These are phyloP conservation scores for Centropus bengalensis DNA, from an alignment of 2,113 vertebrate species.

Conservation along the genomic window DNA sequence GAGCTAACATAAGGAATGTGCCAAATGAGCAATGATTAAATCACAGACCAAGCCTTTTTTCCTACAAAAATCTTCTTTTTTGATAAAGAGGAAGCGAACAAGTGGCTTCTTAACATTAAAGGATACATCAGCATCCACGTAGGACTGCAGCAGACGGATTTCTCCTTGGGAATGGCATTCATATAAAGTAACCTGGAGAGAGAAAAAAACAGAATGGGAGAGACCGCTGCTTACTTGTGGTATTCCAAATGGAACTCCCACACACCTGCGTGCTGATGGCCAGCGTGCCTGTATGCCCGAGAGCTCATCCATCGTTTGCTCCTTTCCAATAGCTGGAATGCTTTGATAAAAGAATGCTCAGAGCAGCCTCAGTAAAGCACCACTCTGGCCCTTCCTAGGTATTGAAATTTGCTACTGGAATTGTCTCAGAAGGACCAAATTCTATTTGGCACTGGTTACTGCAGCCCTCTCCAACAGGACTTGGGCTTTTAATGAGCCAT, in stretches of 20 bases:
- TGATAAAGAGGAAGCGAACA: not conserved
- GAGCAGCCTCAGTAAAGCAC: not conserved
- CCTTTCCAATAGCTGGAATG: not conserved
- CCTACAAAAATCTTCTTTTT: not conserved
- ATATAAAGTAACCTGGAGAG: slow-evolving; percentile 91
- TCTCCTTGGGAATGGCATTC: slow-evolving; percentile 99
- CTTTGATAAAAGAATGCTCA: not conserved
- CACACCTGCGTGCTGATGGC: not conserved
- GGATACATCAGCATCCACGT: slow-evolving; percentile 98
- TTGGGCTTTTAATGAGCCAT: not conserved
- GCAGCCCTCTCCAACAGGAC: not conserved
- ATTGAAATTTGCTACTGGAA: not conserved
- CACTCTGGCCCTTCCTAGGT: not conserved
- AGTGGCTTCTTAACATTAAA: slow-evolving; percentile 50
- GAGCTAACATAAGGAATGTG: not conserved
- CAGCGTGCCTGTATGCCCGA: not conserved
- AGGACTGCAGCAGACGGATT: slow-evolving; percentile 92
- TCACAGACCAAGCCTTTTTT: slow-evolving; percentile 3
- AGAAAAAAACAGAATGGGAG: slow-evolving; percentile 1
- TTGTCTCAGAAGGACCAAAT: not conserved
- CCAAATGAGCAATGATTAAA: not conserved
- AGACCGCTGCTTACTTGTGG: not conserved
- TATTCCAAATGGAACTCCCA: not conserved
- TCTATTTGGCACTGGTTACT: not conserved
- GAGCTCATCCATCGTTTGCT: not conserved